Evolutionary conservation across 2,113 vertebrate species (phyloP), one percentile per base, ranked within the genome.

Genomic region (Micronycteris hirsuta): DNA sequence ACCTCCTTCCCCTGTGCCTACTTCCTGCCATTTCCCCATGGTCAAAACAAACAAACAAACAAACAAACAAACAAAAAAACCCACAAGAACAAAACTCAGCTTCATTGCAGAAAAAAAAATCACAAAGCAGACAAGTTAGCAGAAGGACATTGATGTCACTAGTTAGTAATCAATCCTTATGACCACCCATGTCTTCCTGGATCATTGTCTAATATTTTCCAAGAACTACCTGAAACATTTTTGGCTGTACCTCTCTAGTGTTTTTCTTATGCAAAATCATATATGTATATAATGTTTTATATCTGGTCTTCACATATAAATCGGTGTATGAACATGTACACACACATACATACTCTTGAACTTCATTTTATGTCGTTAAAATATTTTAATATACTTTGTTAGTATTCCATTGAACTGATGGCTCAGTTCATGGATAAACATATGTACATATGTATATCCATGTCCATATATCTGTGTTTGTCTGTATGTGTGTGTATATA

Each of bases 331-430:
- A 86, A 43, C 45, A 24, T 83, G 22, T 88, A n/a, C 67, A 54
- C 84, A 81, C 77, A 85, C 38, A 84, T 78, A 47, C 13, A n/a
- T 71, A 36, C 22, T 73, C 54, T 96, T 95, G 54, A 93, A 38
- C 71, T 95, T 93, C 86, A 90, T 86, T 91, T 91, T 86, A 76
- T 89, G 19, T 93, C 94, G 96, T 96, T 97, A 97, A 97, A 52
- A 70, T 94, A 77, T 49, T 95, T 96, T 94, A 47, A 95, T 97
- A 95, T 91, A 93, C 65, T 71, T 19, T 86, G 86, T 56, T 58
- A 83, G 38, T 94, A 81, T 90, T 93, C 28, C 28, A 67, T 84
- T 73, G 26, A 52, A 90, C 68, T 91, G 15, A 56, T 93, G 22
- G 8, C 22, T 82, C 43, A 26, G 8, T 78, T n/a, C 15, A 38